Conservation (phyloP, 2,797 vertebrate genomes). For the Phoeniculus purpureus region DNA sequence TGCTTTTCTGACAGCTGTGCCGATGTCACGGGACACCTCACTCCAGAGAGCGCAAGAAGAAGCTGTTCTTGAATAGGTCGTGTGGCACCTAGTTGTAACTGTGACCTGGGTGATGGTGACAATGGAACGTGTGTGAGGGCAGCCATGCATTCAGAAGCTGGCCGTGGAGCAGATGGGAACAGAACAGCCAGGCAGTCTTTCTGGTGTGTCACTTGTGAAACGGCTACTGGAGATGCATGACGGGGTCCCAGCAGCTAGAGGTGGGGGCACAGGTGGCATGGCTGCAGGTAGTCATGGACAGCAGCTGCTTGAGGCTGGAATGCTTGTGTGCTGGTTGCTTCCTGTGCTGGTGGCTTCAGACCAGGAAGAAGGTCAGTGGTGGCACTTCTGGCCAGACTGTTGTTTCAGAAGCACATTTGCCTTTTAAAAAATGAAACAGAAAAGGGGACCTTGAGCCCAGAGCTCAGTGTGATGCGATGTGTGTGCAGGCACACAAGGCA, state of each 20-base stretch:
- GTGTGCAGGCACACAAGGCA: background rate
- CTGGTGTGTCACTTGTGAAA: background rate
- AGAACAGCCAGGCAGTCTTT: background rate
- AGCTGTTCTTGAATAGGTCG: background rate
- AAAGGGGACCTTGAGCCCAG: background rate
- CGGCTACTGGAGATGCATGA: background rate
- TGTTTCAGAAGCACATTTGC: background rate
- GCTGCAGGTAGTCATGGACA: background rate
- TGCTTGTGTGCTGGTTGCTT: background rate
- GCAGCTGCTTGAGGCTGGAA: background rate
- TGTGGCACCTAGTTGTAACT: background rate
- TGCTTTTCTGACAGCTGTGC: rapidly evolving
- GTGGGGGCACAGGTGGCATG: background rate
- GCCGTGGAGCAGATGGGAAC: background rate
- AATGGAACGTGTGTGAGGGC: background rate
- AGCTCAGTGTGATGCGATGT: background rate
- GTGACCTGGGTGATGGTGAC: background rate
- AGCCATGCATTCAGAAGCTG: background rate
- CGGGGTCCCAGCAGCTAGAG: background rate
- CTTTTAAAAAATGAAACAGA: background rate
- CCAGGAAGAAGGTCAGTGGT: background rate
- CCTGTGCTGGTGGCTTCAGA: background rate
- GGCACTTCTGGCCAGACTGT: background rate
- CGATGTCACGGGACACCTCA: background rate
- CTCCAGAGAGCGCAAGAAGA: background rate